These are phyloP conservation scores for Dicrurus megarhynchus DNA, from an alignment of 2,113 vertebrate species.

Conservation along the genomic window DNA sequence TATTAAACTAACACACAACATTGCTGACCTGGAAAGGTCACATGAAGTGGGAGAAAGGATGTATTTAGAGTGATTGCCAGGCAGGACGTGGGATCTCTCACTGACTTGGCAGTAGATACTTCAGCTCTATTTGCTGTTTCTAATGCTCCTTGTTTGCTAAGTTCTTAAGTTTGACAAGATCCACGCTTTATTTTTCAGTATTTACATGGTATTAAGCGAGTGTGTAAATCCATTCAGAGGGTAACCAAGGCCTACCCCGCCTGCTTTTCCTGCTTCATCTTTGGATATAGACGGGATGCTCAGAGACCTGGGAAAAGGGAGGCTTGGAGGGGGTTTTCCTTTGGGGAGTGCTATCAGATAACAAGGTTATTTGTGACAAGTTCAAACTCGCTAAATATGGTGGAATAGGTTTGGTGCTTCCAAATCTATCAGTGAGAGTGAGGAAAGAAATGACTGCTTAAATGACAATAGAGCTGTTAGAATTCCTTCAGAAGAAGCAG, in stretches of 20 bases:
- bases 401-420: not conserved
- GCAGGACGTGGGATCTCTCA: slow-evolving; percentile 60
- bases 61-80: slow-evolving; percentile 49
- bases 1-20: slow-evolving; percentile 33
- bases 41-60: slow-evolving; percentile 54
- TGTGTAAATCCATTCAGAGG: not conserved
- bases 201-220: not conserved
- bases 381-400: not conserved
- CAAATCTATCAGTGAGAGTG: not conserved
- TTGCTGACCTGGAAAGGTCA: slow-evolving; percentile 51
- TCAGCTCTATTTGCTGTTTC: slow-evolving; percentile 36
- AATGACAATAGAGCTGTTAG: not conserved
- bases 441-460: not conserved
- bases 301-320: not conserved
- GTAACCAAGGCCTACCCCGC: not conserved
- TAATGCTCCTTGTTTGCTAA: slow-evolving; percentile 28
- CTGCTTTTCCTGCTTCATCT: not conserved
- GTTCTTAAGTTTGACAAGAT: slow-evolving; percentile 19
- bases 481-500: not conserved
- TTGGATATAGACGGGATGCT: not conserved
- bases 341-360: not conserved
- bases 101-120: slow-evolving; percentile 44
- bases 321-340: not conserved
- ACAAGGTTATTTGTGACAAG: not conserved
- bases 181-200: slow-evolving; percentile 36